Evolutionary conservation across 35 echinoderm and acorn worm genomes (phyloP).

Genomic region (Patiria miniata): DNA sequence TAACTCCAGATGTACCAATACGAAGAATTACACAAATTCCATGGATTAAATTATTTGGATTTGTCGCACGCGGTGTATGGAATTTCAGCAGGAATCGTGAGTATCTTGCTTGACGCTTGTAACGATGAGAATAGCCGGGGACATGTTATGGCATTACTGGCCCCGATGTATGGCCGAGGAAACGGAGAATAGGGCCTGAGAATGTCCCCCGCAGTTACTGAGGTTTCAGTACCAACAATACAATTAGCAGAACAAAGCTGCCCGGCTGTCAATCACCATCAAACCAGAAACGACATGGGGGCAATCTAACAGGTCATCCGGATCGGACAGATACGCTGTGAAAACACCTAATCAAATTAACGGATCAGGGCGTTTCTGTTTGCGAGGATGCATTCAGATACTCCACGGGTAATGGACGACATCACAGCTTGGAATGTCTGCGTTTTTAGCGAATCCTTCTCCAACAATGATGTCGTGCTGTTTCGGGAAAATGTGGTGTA

Average conservation of each 20-base stretch:
- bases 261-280: constrained; percentile 3
- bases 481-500: neutral
- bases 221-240: constrained; percentile 17
- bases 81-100: constrained; percentile 17
- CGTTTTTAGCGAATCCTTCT: neutral
- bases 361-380: neutral
- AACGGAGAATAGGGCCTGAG: neutral
- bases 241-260: neutral
- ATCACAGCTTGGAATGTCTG: neutral
- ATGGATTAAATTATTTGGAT: neutral
- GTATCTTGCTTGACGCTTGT: neutral
- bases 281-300: neutral
- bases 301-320: neutral
- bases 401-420: neutral
- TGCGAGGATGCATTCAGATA: neutral
- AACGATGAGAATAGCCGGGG: neutral
- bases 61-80: constrained; percentile 23
- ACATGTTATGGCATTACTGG: neutral
- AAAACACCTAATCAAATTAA: constrained; percentile 4
- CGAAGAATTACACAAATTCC: neutral
- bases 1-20: no score
- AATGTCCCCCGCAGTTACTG: constrained; percentile 32
- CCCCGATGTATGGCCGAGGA: neutral
- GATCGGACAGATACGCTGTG: constrained; percentile 7
- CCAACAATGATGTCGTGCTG: neutral